These are phyloP conservation scores for Dasysyrphus tricinctus DNA, from an alignment of 2,888 invertebrate genomes.

Conservation along the genomic window DNA sequence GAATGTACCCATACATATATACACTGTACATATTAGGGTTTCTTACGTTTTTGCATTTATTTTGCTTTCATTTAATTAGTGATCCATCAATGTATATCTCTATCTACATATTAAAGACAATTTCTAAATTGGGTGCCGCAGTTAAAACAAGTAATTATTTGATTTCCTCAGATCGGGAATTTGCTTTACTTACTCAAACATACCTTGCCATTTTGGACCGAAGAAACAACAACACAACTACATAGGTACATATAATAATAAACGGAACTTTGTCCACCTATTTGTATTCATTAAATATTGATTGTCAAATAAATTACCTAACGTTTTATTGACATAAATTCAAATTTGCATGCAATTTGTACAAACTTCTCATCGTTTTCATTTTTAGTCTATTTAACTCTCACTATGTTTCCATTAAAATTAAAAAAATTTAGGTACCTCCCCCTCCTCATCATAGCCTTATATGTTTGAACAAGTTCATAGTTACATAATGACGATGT, in stretches of 20 bases:
- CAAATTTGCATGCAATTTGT: slow-evolving; percentile 21
- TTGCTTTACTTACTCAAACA: neutral
- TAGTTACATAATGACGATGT: neutral
- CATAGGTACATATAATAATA: neutral
- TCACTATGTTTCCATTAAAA: slow-evolving; percentile 3
- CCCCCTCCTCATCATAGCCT: too few species aligned
- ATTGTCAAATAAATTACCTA: neutral
- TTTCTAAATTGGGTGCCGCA: neutral
- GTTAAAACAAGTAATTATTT: neutral
- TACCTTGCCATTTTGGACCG: neutral
- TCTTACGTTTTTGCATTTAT: too few species aligned
- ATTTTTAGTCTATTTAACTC: neutral
- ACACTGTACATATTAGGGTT: too few species aligned
- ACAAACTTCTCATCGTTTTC: slow-evolving; percentile 5
- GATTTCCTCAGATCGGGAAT: neutral
- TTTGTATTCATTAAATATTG: slow-evolving; percentile 19
- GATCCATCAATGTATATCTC: too few species aligned
- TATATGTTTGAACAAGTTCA: neutral
- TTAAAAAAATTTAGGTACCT: neutral
- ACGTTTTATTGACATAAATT: slow-evolving; percentile 18
- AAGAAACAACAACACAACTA: neutral
- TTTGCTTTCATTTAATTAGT: too few species aligned
- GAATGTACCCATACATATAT: too few species aligned
- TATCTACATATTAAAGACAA: too few species aligned
- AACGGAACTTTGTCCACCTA: slow-evolving; percentile 1